A percentile compares a stretch with the other conserved stretches of the same genome.
phyloP scores from a whole-genome alignment of 2,888 invertebrate genomes.

The Pycnomerus fuliginosus region DNA sequence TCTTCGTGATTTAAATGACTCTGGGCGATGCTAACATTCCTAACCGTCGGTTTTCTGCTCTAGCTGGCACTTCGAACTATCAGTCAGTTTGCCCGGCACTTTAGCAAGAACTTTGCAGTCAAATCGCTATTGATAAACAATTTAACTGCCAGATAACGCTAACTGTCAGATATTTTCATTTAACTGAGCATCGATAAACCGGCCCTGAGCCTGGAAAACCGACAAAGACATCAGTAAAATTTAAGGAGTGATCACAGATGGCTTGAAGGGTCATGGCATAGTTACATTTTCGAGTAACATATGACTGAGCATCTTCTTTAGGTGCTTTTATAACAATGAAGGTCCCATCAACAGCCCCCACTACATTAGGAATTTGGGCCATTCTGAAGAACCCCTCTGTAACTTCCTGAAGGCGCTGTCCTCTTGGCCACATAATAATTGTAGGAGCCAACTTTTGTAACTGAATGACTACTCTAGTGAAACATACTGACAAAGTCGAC shows the following conservation, averaged over 20 bases:
- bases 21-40: no score
- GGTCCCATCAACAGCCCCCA: slow-evolving; percentile 17
- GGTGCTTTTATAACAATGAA: slow-evolving; percentile 19
- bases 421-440: slow-evolving; percentile 19
- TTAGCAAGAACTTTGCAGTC: no score
- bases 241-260: slow-evolving; percentile 24
- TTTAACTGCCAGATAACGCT: no score
- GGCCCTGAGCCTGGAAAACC: slow-evolving; percentile 35
- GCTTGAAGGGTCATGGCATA: slow-evolving; percentile 32
- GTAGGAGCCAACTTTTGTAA: slow-evolving; percentile 4
- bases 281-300: slow-evolving; percentile 30
- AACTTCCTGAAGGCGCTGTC: slow-evolving; percentile 10
- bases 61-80: no score
- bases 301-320: slow-evolving; percentile 25
- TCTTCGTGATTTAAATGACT: no score
- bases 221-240: slow-evolving; percentile 29
- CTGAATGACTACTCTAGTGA: slow-evolving; percentile 7
- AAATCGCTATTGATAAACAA: no score
- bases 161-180: no score
- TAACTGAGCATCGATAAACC: no score
- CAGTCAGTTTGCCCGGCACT: no score
- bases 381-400: slow-evolving; percentile 17
- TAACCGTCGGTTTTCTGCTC: no score
- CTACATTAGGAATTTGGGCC: slow-evolving; percentile 20
- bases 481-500: slow-evolving; percentile 10